These are phyloP conservation scores for Drosophila eohydei DNA, from an alignment of 2,888 invertebrate genomes.

Conservation along the genomic window DNA sequence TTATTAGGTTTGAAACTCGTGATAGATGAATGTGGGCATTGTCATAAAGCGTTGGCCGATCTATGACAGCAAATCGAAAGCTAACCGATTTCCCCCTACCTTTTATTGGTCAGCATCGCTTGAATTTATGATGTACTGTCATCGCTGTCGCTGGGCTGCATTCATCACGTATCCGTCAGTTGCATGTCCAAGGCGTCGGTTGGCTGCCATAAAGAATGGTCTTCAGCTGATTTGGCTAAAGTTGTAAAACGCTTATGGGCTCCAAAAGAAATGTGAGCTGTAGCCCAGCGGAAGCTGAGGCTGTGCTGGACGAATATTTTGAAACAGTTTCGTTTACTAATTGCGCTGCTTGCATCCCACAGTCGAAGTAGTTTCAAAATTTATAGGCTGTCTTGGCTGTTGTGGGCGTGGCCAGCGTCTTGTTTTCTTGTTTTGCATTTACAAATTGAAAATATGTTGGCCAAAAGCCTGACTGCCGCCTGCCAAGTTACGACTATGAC, in stretches of 20 bases:
- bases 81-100: conserved; percentile 34
- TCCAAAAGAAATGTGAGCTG: conserved; percentile 17
- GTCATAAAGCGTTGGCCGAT: conserved; percentile 15
- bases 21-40: conserved; percentile 9
- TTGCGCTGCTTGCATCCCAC: conserved; percentile 40
- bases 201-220: conserved; percentile 75
- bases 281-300: conserved; percentile 2
- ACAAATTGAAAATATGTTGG: conserved; percentile 73
- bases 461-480: conserved; percentile 37
- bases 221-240: conserved; percentile 65
- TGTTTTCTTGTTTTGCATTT: conserved; percentile 81
- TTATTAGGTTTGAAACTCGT: conserved; percentile 4
- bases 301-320: conserved; percentile 32
- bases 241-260: conserved; percentile 45
- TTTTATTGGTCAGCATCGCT: conserved; percentile 21
- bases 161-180: conserved; percentile 73
- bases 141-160: conserved; percentile 54
- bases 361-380: conserved; percentile 41
- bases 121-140: conserved; percentile 70
- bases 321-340: conserved; percentile 61
- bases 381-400: conserved; percentile 63
- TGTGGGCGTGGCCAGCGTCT: conserved; percentile 68
- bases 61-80: conserved; percentile 28
- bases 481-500: conserved; percentile 59
- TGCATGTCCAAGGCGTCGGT: conserved; percentile 68